Evolutionary conservation across 2,797 vertebrate species (phyloP).

Genomic region (Danio jaintianensis): DNA sequence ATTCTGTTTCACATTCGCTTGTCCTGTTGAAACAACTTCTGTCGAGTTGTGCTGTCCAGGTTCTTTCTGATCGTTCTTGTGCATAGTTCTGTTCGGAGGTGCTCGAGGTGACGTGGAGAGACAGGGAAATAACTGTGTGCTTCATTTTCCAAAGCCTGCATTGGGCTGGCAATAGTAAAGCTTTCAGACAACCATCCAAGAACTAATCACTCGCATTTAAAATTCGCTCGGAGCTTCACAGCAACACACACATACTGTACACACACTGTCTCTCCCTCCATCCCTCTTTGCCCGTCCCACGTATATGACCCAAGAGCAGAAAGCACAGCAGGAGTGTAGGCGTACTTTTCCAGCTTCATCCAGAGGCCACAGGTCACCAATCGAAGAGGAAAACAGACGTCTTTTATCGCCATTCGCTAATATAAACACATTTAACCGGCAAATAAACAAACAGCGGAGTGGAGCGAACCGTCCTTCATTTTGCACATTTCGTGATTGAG

Average conservation of each 20-base stretch:
- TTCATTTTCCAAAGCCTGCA: conserved; percentile 26
- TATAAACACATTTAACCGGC: conserved; percentile 63
- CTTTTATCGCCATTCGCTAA: conserved; percentile 62
- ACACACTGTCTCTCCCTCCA: not conserved
- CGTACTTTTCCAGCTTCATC: conserved; percentile 65
- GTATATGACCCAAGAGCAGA: conserved; percentile 65
- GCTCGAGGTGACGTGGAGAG: not conserved
- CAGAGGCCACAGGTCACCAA: conserved; percentile 65
- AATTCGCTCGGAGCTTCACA: conserved; percentile 55
- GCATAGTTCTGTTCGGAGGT: not conserved
- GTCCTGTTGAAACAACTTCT: not conserved
- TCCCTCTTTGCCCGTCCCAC: conserved; percentile 65
- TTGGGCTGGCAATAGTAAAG: conserved; percentile 42
- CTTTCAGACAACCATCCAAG: conserved; percentile 56
- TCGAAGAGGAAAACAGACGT: conserved; percentile 66
- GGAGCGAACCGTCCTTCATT: conserved; percentile 42
- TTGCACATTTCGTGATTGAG: conserved; percentile 5
- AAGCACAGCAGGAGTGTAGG: conserved; percentile 67
- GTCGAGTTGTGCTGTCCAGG: not conserved
- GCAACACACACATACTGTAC: conserved; percentile 19
- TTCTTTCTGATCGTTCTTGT: conserved; percentile 6
- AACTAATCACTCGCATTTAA: conserved; percentile 55
- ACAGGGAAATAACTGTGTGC: conserved; percentile 16
- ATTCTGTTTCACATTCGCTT: not conserved
- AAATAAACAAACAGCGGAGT: conserved; percentile 54